Evolutionary conservation across 2,888 invertebrate species (phyloP), one percentile per base, ranked within the genome.

Genomic region (Diarsia brunnea): DNA sequence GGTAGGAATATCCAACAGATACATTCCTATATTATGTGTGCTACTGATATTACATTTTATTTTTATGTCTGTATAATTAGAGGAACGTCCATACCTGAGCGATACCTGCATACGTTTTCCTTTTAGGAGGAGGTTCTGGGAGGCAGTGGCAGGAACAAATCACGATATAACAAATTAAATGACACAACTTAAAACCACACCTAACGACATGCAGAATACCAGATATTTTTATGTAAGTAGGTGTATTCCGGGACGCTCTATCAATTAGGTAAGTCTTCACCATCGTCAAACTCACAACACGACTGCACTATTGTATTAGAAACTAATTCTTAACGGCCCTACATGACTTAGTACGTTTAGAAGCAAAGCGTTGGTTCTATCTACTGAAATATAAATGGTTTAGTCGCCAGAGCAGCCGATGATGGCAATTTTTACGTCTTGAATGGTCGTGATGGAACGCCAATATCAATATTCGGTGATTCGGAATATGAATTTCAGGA

Each of bases 401-500:
- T 51, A 69, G 53, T 47, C 27, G 14, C 21, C 38, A 38, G 66
- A 58, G 49, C 14, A 27, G 49, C 58, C 38, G 38, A 43, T 60
- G 45, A 47, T 76, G 38, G 38, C n/a, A 53, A 16, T 27, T 76
- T 77, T 69, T 77, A 76, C 38, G 69, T 69, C 78, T n/a, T 77
- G 69, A 69, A 77, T 53, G 45, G 69, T 69, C 77, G 69, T 77
- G 78, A 78, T 53, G 51, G 10, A 61, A 61, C 24, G 76, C 76
- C 78, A 76, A 76, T 51, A 69, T 51, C 45, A 76, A 76, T 76
- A 77, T 45, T 24, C 24, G 49, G 24, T 63, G n/a, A 77, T 45
- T 24, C 24, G 49, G 24, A 69, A 31, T 27, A 47, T n/a, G 12
- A 4, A 64, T 70, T 64, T 21, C 14, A 43, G 14, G 76, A 75